Evolutionary conservation across 1,140 invertebrate species (phyloP).

Genomic region (Melitaea cinxia): DNA sequence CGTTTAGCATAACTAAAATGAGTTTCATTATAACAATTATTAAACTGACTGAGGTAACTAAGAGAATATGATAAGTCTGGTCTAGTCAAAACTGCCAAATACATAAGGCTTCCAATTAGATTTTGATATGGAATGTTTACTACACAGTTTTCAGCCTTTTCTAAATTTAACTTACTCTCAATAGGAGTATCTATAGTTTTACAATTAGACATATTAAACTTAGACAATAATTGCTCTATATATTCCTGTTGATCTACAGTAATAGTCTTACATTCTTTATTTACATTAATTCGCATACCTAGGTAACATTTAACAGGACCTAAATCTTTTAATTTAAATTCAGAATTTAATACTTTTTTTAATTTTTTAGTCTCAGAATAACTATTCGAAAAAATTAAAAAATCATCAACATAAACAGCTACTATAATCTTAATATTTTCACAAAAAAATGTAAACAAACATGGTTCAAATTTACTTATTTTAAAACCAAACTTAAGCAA

Average conservation of each 20-base stretch:
- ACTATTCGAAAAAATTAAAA: neutral
- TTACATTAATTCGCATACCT: neutral
- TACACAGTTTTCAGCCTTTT: neutral
- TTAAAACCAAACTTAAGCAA: neutral
- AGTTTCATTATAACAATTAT: constrained; percentile 2
- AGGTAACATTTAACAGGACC: neutral
- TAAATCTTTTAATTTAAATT: constrained; percentile 2
- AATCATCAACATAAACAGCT: constrained; percentile 23
- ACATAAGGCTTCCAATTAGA: constrained; percentile 9
- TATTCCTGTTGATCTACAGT: neutral
- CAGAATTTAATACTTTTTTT: neutral
- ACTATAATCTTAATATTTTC: constrained; percentile 1
- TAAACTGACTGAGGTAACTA: constrained; percentile 8
- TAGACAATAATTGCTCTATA: neutral
- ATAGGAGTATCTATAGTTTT: neutral
- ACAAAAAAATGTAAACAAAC: constrained; percentile 1
- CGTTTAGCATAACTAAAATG: constrained; percentile 3
- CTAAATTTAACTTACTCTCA: neutral
- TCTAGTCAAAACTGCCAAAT: constrained; percentile 6
- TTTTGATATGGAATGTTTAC: neutral
- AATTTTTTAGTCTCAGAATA: neutral
- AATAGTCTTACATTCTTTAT: neutral
- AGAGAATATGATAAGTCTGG: constrained; percentile 2
- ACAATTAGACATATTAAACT: constrained; percentile 10
- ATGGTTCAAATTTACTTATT: constrained; percentile 2